Evolutionary conservation across 1,140 invertebrate genomes (phyloP), one percentile per base, ranked within the genome.

Genomic region (Brachionus paranguensis): DNA sequence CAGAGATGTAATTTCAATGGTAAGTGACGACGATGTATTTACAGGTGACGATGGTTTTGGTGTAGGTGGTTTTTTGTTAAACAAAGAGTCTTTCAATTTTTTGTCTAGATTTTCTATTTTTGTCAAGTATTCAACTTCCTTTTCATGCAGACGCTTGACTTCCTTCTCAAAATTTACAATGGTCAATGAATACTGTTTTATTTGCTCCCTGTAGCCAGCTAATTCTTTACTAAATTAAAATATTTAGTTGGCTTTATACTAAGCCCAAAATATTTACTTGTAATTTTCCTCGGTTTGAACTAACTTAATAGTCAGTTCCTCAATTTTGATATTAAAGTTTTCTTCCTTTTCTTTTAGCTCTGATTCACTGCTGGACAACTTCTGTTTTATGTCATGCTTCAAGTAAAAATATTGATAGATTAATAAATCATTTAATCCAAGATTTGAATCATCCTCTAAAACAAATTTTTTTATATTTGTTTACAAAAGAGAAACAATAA

Each of bases 81-180:
- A 72, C 41, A 45, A n/a, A 5, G n/a, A 11, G n/a, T 68, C 47
- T 72, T 47, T 72, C 11, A 53, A 47, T 27, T 53, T 65, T 85
- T 88, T 86, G 78, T 87, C 87, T 7, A 88, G 85, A 7, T 74
- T 45, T 7, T 85, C 84, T 6, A 87, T 86, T 83, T 89, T 86
- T 0, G 87, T 86, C 47, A 86, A 86, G 84, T 86, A 86, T 70
- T 88, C 53, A 14, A 64, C 14, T 37, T 70, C 43, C 37, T 70
- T 78, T 65, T 64, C 70, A 14, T 50, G 87, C 27, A 87, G 84
- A 78, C 88, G 89, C 20, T 85, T 85, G 29, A 90, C 47, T 27
- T 88, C 85, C 84, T 89, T 89, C 85, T 90, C 89, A 88, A 89
- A 88, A 68, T 88, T 85, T 85, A 88, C 89, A 47, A 90, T 89